Conservation (phyloP, 2,888 invertebrate genomes). For the Aromia moschata region DNA sequence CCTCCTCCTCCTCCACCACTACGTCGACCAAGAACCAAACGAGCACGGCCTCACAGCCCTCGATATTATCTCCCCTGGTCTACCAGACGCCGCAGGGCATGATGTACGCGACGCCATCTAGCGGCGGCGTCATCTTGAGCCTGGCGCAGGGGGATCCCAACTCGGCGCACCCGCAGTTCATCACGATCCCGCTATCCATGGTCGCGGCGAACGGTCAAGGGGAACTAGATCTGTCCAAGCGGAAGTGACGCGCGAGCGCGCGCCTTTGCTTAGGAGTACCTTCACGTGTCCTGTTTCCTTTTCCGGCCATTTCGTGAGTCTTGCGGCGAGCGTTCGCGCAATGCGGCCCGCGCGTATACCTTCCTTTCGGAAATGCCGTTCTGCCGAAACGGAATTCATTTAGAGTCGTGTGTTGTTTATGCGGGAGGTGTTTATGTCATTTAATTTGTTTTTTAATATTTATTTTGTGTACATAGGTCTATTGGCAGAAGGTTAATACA, state of each 20-base stretch:
- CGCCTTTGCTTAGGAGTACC: constrained; percentile 20
- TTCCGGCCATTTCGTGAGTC: constrained; percentile 39
- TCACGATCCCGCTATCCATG: constrained; percentile 76
- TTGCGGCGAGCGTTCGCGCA: not conserved
- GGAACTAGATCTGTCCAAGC: constrained; percentile 57
- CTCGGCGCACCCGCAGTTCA: constrained; percentile 70
- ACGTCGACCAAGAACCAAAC: constrained; percentile 39
- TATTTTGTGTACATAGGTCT: constrained; percentile 3
- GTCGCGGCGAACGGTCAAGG: constrained; percentile 63
- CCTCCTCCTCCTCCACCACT: constrained; percentile 35
- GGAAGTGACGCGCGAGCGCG: constrained; percentile 42
- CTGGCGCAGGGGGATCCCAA: constrained; percentile 57
- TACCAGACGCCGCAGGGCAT: constrained; percentile 64
- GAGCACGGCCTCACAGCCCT: constrained; percentile 38
- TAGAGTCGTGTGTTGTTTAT: not conserved
- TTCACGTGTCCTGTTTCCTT: constrained; percentile 38
- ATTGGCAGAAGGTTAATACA: too few species aligned
- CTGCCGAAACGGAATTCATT: constrained; percentile 4
- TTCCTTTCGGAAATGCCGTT: constrained; percentile 13
- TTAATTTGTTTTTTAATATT: not conserved
- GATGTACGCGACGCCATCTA: constrained; percentile 63
- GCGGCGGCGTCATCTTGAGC: constrained; percentile 63
- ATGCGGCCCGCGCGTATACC: constrained; percentile 3
- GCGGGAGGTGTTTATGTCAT: not conserved
- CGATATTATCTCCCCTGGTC: constrained; percentile 56